Percentiles rank a stretch among this genome's conserved stretches.
phyloP scores from a whole-genome alignment of 1,140 invertebrate genomes.

The Agrilus planipennis region DNA sequence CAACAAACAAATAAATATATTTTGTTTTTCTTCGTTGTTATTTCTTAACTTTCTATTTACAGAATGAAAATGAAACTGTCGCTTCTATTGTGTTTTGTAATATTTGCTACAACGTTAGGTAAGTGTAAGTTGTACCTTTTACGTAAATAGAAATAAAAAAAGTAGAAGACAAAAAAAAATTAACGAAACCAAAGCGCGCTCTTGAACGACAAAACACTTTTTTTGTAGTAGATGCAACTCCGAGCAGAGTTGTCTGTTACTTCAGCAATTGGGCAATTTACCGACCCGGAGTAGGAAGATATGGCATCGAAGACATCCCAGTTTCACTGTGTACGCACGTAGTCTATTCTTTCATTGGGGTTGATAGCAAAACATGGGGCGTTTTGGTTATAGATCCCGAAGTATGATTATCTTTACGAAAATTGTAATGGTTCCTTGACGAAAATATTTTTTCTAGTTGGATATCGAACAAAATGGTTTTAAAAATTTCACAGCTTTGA shows the following conservation, averaged over 20 bases:
- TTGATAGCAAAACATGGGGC: conserved; percentile 64
- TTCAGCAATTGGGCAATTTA: conserved; percentile 90
- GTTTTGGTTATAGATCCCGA: conserved; percentile 70
- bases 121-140: too few relatives aligned
- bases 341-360: conserved; percentile 83
- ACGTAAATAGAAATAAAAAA: too few relatives aligned
- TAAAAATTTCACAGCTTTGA: conserved; percentile 67
- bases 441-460: conserved; percentile 36
- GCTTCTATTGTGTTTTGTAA: too few relatives aligned
- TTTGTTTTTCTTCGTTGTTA: too few relatives aligned
- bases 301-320: conserved; percentile 72
- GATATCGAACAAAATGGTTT: conserved; percentile 68
- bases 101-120: too few relatives aligned
- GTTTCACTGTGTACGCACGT: conserved; percentile 74
- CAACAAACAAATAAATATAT: too few relatives aligned
- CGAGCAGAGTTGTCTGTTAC: conserved; percentile 67
- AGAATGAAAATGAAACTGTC: too few relatives aligned
- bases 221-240: conserved; percentile 20
- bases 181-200: too few relatives aligned
- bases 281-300: conserved; percentile 65
- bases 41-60: too few relatives aligned
- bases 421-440: too few relatives aligned
- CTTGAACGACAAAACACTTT: too few relatives aligned
- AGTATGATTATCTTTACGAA: conserved; percentile 32
- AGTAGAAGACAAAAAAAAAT: too few relatives aligned